Base-by-base conservation (phyloP, 1,140 invertebrate genomes). In the Theocolax elegans region DNA sequence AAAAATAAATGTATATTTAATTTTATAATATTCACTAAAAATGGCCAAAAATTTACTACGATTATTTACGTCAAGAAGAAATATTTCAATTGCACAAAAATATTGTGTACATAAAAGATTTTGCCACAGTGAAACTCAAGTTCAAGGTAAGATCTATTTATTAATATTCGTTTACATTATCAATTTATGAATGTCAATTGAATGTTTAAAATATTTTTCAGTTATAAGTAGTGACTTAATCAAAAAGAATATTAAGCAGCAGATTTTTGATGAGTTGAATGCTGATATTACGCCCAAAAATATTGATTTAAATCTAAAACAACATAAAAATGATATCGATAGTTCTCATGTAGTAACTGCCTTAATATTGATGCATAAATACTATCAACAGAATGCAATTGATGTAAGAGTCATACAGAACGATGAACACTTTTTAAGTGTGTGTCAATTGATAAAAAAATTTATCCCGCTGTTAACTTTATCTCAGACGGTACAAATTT, bases 401-500 rank as follows among this genome's bases (percentile, higher is more conserved):
- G 6, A 12, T 38, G 13, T 17, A n/a, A 23, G 17, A 23, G 7
- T 40, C 10, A n/a, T 66, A 25, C 40, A 27, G 19, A n/a, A 21
- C 7, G 42, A 27, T 17, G 1, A 12, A 53, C 21, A 51, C 1
- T 66, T 71, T 53, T 7, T 13, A 40, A 38, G 31, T 21, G 62
- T 72, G n/a, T 23, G 15, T 21, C n/a, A 3, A 1, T 25, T 46
- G n/a, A 8, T 72, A 9, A 46, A 62, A 15, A n/a, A 12, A 67
- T 78, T 89, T 48, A 80, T 87, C 1, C 86, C 87, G 35, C 67
- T 72, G 3, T 79, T 92, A 23, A 85, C 88, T 3, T 48, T 85
- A 0, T 81, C 83, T 53, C 87, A 91, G 58, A 79, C 86, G 1
- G 83, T 92, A 6, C 83, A 87, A 64, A 82, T 85, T 0, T 75